Percentiles rank a stretch among this genome's conserved stretches.
Conservation (phyloP, 1,140 invertebrate genomes). For the Drosophila ogumai region DNA sequence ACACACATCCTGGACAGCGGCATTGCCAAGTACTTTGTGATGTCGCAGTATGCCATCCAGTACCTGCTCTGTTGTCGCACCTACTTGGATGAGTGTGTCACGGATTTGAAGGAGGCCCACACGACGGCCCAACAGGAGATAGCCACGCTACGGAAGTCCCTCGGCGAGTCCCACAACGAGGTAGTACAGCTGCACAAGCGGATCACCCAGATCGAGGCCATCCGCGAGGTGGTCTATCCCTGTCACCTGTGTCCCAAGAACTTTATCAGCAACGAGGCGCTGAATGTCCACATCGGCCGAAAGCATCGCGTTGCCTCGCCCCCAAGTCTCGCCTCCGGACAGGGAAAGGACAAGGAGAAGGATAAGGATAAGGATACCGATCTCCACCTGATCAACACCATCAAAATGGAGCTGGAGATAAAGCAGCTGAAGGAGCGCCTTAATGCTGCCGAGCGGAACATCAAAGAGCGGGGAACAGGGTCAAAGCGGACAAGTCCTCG, state of each 20-base stretch:
- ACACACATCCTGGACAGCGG: slow-evolving; percentile 78
- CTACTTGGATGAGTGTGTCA: slow-evolving; percentile 73
- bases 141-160: slow-evolving; percentile 53
- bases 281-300: slow-evolving; percentile 75
- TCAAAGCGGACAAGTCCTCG: slow-evolving; percentile 44
- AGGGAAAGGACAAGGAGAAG: slow-evolving; percentile 22
- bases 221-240: slow-evolving; percentile 77
- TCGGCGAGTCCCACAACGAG: slow-evolving; percentile 70
- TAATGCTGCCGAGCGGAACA: slow-evolving; percentile 75
- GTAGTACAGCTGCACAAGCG: slow-evolving; percentile 76
- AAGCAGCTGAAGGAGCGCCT: slow-evolving; percentile 83
- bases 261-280: slow-evolving; percentile 79
- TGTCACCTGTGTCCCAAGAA: slow-evolving; percentile 83
- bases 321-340: slow-evolving; percentile 1
- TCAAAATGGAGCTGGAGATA: slow-evolving; percentile 83
- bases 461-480: slow-evolving; percentile 59
- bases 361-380: slow-evolving; percentile 68
- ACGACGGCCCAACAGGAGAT: slow-evolving; percentile 64
- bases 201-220: slow-evolving; percentile 75
- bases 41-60: slow-evolving; percentile 81
- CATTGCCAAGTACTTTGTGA: slow-evolving; percentile 78
- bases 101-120: slow-evolving; percentile 61
- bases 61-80: slow-evolving; percentile 81
- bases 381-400: slow-evolving; percentile 76
- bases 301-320: slow-evolving; percentile 63